Evolutionary conservation across 2,113 vertebrate genomes (phyloP).

Genomic region (Rana temporaria): DNA sequence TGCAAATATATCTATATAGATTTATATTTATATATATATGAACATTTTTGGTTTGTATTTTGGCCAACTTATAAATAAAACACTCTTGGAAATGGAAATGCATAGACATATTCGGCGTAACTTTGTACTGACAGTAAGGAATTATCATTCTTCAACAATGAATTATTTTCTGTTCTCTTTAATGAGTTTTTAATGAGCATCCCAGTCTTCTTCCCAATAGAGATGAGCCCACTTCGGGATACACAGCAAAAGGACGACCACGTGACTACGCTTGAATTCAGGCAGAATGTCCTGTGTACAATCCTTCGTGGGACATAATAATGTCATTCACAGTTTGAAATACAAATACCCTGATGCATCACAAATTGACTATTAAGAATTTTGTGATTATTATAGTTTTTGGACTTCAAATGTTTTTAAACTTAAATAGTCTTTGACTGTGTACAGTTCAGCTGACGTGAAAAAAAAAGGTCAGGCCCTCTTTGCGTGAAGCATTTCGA

Average conservation of each 20-base stretch:
- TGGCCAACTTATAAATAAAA: constrained; percentile 35
- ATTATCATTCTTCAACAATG: background rate
- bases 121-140: constrained; percentile 5
- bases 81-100: constrained; percentile 42
- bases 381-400: constrained; percentile 73
- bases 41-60: constrained; percentile 42
- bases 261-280: constrained; percentile 60
- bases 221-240: constrained; percentile 27
- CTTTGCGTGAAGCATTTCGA: constrained; percentile 98
- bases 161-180: constrained; percentile 14
- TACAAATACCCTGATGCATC: constrained; percentile 83
- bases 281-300: constrained; percentile 61
- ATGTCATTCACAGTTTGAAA: constrained; percentile 81
- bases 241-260: constrained; percentile 61
- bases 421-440: constrained; percentile 68
- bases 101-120: constrained; percentile 39
- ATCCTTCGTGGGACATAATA: constrained; percentile 71
- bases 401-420: constrained; percentile 67
- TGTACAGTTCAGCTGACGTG: constrained; percentile 63
- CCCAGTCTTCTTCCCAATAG: constrained; percentile 14
- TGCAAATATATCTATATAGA: constrained; percentile 44
- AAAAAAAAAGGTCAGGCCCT: constrained; percentile 78
- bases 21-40: constrained; percentile 20
- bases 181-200: background rate
- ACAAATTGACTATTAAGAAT: constrained; percentile 76